These are phyloP conservation scores for Thecophora atra DNA, from an alignment of 2,888 invertebrate species.

Conservation along the genomic window DNA sequence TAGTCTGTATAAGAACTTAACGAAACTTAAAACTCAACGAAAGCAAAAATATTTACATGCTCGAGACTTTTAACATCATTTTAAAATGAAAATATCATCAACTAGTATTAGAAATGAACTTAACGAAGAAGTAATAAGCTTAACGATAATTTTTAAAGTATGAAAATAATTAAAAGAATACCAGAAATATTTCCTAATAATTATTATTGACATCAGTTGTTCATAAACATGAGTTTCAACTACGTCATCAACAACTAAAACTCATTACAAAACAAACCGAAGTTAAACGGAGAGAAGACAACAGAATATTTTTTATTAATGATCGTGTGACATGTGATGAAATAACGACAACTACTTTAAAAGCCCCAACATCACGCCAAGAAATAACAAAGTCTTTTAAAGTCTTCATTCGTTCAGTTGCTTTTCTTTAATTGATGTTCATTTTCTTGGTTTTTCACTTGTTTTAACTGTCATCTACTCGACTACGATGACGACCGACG, in stretches of 20 bases:
- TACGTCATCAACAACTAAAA: too few species aligned
- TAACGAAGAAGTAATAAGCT: slow-evolving; percentile 1
- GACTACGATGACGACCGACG: slow-evolving; percentile 2
- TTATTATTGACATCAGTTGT: too few species aligned
- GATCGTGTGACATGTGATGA: not conserved
- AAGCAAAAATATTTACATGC: too few species aligned
- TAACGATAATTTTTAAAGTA: not conserved
- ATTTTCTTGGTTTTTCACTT: too few species aligned
- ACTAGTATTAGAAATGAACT: not conserved
- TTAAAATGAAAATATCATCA: too few species aligned
- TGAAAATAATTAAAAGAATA: not conserved
- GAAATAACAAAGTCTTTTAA: not conserved
- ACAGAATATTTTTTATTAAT: slow-evolving; percentile 23
- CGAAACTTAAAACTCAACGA: not conserved
- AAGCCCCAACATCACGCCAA: not conserved
- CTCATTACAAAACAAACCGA: too few species aligned
- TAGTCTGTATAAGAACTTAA: not conserved
- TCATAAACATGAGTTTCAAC: too few species aligned
- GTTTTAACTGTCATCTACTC: too few species aligned
- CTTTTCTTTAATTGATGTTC: too few species aligned
- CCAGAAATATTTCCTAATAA: not conserved
- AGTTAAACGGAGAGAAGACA: not conserved
- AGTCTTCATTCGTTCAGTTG: not conserved
- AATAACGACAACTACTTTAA: not conserved
- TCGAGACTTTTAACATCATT: too few species aligned